phyloP scores from a whole-genome alignment of 2,113 vertebrate species.

The Bambusicola thoracicus region DNA sequence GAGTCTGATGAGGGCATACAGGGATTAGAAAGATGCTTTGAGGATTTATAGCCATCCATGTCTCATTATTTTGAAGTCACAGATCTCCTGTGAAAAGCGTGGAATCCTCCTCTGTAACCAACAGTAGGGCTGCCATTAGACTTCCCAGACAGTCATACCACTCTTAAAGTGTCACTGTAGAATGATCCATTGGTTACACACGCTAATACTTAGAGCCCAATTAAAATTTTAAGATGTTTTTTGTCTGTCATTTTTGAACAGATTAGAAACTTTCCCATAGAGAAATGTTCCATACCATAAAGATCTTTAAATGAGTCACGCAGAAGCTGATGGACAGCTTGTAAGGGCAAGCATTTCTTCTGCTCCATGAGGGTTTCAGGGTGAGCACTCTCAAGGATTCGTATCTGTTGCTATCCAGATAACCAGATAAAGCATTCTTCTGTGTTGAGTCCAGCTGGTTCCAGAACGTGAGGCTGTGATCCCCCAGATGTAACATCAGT shows the following conservation, averaged over 20 bases:
- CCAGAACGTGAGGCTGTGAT: background rate
- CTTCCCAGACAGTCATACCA: conserved; percentile 29
- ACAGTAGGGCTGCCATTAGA: background rate
- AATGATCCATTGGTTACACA: conserved; percentile 15
- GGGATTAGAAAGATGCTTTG: conserved; percentile 31
- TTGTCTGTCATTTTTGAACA: conserved; percentile 16
- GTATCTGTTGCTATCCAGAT: background rate
- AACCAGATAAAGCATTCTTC: background rate
- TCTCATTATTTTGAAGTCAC: background rate
- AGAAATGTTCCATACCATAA: background rate
- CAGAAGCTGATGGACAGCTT: background rate
- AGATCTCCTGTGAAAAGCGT: background rate
- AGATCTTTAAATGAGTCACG: conserved; percentile 34
- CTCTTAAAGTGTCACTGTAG: conserved; percentile 27
- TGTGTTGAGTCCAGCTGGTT: background rate
- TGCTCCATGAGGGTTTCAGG: background rate
- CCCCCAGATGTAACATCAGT: background rate
- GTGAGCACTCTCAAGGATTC: background rate
- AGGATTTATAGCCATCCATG: conserved; percentile 14
- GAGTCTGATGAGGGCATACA: conserved; percentile 4
- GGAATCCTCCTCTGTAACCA: conserved; percentile 3
- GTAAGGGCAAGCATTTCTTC: conserved; percentile 6
- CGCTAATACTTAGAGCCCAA: conserved; percentile 38
- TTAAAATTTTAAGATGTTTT: conserved; percentile 45
- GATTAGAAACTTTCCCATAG: conserved; percentile 39